Base-by-base conservation (phyloP, 2,113 vertebrate species). In the Climacteris rufus region DNA sequence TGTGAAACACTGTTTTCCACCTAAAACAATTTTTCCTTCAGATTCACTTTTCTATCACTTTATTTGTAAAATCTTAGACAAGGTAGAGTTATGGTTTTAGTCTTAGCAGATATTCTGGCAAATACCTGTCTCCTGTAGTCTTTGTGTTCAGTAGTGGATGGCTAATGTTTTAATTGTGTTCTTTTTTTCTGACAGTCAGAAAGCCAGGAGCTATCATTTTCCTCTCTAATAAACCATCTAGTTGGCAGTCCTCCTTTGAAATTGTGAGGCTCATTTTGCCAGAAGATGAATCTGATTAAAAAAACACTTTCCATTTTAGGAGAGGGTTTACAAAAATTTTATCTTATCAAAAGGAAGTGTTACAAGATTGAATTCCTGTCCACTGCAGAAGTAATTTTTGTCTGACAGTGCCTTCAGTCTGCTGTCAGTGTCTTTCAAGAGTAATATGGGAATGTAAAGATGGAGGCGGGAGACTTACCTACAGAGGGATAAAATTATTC, bases 321-420 rank as follows among this genome's bases (percentile, higher is more conserved):
- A 95, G 63, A 69, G 37, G 42, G 11, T 40, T 33, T 68, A 33
- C 89, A 91, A 91, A 92, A 87, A 71, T 33, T 87, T 50, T 89
- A 45, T 65, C 57, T 8, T 8, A 37, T 91, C 70, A 85, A 89
- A 72, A 87, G 33, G 19, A 53, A 39, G 50, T 57, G 40, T 85
- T 96, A 74, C 81, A 85, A 91, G 90, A 96, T 95, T 83, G 78
- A 93, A 94, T 96, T 94, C 42, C 45, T 94, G 90, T 91, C 54
- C 2, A 6, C 59, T 54, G 27, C 64, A 74, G 61, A 93, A 94
- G 78, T 70, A 85, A 88, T 94, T 96, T 91, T 83, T 91, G 54
- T 87, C 75, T 96, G 93, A 80, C 93, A 90, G 69, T 94, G 61
- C 65, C 70, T 91, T 94, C 87, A 89, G 37, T 83, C 61, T 91